Evolutionary conservation across 2,797 vertebrate species (phyloP).

Genomic region (Halcyon badia): DNA sequence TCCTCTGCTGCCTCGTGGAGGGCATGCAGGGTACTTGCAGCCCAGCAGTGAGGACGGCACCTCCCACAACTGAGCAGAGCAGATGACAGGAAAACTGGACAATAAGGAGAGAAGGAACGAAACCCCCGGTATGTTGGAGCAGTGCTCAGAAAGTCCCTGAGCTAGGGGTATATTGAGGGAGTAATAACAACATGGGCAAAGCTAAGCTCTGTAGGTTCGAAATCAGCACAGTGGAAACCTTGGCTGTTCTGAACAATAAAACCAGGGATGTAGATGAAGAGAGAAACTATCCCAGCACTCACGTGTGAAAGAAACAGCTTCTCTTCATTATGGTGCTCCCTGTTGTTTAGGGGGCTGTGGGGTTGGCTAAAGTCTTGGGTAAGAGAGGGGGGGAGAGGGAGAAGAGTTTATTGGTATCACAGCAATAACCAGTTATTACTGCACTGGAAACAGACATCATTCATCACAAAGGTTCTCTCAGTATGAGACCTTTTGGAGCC

Average conservation of each 20-base stretch:
- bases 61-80: neutral
- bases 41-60: neutral
- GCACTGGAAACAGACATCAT: neutral
- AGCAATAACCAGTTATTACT: neutral
- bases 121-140: neutral
- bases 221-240: neutral
- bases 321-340: neutral
- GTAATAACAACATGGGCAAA: neutral
- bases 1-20: neutral
- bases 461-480: neutral
- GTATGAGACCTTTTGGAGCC: neutral
- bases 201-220: neutral
- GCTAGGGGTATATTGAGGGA: neutral
- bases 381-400: neutral
- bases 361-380: neutral
- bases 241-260: neutral
- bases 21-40: accelerated
- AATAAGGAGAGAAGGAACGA: neutral
- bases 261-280: neutral
- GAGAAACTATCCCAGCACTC: neutral
- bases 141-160: neutral
- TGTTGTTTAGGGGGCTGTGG: neutral
- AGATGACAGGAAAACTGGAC: neutral
- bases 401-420: neutral
- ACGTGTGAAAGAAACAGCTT: neutral